phyloP scores from a whole-genome alignment of 2,888 invertebrate species.

The Acanthococcus lagerstroemiae region DNA sequence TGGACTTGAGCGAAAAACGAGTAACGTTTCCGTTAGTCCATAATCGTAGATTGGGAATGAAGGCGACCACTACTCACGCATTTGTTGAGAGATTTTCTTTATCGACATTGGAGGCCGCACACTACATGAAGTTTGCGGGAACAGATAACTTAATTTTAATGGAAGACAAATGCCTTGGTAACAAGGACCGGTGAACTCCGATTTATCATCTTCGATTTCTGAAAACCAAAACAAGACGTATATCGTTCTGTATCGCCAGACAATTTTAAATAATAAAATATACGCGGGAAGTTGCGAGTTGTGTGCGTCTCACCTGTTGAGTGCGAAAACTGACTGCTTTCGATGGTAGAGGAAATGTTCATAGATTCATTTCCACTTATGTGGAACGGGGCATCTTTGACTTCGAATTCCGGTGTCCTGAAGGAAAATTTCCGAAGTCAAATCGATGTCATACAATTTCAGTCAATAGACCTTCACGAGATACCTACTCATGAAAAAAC shows the following conservation, averaged over 20 bases:
- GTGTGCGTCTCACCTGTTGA: conserved; percentile 5
- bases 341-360: neutral
- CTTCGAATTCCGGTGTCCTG: conserved; percentile 35
- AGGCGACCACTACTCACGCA: neutral
- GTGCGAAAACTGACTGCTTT: conserved; percentile 22
- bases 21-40: neutral
- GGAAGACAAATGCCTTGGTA: conserved; percentile 70
- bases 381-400: conserved; percentile 28
- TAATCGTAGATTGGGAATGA: neutral
- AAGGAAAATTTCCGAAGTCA: neutral
- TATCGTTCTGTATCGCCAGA: too few relatives aligned
- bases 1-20: neutral
- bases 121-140: conserved; percentile 3
- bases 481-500: too few relatives aligned
- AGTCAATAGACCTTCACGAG: too few relatives aligned
- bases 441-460: too few relatives aligned
- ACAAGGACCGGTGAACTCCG: conserved; percentile 44
- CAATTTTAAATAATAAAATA: neutral
- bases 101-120: neutral
- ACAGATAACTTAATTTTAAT: conserved; percentile 32
- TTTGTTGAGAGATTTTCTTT: neutral
- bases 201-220: conserved; percentile 23
- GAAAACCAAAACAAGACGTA: neutral
- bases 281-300: neutral
- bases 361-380: conserved; percentile 34